Conservation (phyloP, 2,888 invertebrate genomes). For the Eurytoma adleriae region DNA sequence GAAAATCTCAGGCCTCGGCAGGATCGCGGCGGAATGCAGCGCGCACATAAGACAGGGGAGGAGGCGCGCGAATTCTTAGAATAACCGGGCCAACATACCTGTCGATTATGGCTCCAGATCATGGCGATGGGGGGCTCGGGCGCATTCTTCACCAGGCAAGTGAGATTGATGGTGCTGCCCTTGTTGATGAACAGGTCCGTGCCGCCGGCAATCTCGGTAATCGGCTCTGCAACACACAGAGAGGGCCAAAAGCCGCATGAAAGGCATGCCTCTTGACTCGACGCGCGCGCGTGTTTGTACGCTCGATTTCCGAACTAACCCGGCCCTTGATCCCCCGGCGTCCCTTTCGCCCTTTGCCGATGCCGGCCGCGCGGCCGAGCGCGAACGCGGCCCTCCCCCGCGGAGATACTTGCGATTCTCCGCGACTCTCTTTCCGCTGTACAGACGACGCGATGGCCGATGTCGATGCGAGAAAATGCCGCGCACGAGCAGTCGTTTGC, state of each 20-base stretch:
- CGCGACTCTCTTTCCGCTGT: no score
- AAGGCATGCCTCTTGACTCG: constrained; percentile 19
- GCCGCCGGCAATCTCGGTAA: constrained; percentile 88
- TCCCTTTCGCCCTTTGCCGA: no score
- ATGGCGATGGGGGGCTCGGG: constrained; percentile 89
- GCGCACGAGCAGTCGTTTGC: no score
- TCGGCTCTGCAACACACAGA: constrained; percentile 81
- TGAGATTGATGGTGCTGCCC: constrained; percentile 91
- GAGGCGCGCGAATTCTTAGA: not conserved
- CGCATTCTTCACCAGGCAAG: constrained; percentile 88
- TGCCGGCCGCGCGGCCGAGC: no score
- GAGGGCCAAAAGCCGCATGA: constrained; percentile 18
- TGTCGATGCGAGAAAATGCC: no score
- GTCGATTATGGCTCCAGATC: constrained; percentile 87
- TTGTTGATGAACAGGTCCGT: constrained; percentile 89
- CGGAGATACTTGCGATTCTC: no score
- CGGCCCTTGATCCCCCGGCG: no score
- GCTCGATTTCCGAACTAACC: no score
- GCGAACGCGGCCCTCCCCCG: no score
- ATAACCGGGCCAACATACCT: constrained; percentile 71
- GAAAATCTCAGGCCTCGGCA: not conserved
- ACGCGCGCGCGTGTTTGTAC: no score
- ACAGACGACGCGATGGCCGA: no score
- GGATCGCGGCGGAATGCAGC: not conserved
- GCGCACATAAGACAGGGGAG: not conserved